phyloP scores from a whole-genome alignment of 2,888 invertebrate genomes.

The Lymantria monacha region DNA sequence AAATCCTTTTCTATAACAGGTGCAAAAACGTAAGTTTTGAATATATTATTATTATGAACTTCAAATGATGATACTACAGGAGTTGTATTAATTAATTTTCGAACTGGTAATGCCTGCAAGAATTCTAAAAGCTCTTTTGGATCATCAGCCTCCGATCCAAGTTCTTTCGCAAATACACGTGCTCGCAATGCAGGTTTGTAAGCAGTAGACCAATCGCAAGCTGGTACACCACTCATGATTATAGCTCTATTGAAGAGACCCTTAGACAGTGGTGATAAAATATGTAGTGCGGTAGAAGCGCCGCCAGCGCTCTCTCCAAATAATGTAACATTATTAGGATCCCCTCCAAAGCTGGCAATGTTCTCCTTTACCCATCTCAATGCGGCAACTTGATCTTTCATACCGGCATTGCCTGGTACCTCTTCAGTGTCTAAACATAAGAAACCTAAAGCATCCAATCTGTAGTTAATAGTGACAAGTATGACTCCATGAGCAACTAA shows the following conservation, averaged over 20 bases:
- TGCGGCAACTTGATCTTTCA: constrained; percentile 63
- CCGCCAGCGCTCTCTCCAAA: constrained; percentile 57
- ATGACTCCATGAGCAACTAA: constrained; percentile 74
- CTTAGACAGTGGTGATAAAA: constrained; percentile 54
- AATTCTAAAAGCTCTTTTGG: constrained; percentile 4
- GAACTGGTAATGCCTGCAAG: constrained; percentile 10
- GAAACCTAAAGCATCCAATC: constrained; percentile 78
- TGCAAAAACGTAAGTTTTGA: constrained; percentile 11
- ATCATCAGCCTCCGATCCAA: constrained; percentile 11
- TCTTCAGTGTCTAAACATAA: constrained; percentile 72
- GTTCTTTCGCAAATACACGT: constrained; percentile 5
- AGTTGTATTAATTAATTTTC: constrained; percentile 7
- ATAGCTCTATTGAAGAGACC: constrained; percentile 53
- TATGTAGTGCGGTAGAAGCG: constrained; percentile 38
- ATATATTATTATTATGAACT: background rate
- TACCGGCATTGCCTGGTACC: constrained; percentile 82
- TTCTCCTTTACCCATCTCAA: constrained; percentile 49
- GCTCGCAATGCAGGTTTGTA: constrained; percentile 7
- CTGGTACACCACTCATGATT: constrained; percentile 30
- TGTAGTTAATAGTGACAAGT: constrained; percentile 80
- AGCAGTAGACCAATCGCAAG: constrained; percentile 12
- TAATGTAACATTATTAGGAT: constrained; percentile 45
- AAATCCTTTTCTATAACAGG: constrained; percentile 13
- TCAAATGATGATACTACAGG: constrained; percentile 7
- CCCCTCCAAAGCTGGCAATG: constrained; percentile 48